These are phyloP conservation scores for Epizoanthus rinbou DNA, from an alignment of 92 coral and sea anemone species.

Conservation along the genomic window DNA sequence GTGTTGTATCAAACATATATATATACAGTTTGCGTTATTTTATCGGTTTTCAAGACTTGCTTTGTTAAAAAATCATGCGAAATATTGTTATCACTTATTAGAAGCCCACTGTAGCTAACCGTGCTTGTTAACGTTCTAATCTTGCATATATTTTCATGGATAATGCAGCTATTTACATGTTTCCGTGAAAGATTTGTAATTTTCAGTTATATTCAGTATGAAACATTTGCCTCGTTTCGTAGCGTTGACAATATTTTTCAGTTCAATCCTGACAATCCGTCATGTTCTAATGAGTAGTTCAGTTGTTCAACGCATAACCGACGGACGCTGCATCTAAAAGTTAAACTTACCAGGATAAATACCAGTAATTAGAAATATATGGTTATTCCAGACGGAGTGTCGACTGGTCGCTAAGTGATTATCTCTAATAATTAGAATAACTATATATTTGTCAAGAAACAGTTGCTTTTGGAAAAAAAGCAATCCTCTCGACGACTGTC, in stretches of 20 bases:
- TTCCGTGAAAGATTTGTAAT: background rate
- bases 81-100: no score
- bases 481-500: background rate
- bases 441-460: background rate
- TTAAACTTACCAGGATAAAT: background rate
- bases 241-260: no score
- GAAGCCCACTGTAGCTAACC: no score
- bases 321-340: background rate
- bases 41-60: background rate
- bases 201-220: background rate
- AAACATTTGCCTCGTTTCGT: background rate
- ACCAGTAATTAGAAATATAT: background rate
- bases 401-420: conserved; percentile 11
- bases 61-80: background rate
- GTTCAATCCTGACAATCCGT: no score
- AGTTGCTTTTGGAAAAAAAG: background rate
- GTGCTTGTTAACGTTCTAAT: no score
- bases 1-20: background rate
- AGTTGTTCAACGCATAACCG: no score
- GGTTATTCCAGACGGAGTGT: conserved; percentile 1
- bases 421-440: background rate
- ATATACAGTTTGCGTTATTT: background rate
- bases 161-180: conserved; percentile 16
- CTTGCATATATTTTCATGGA: background rate
- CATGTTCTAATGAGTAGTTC: no score